Evolutionary conservation across 2,888 invertebrate species (phyloP).

Genomic region (Rotaria magnacalcarata): DNA sequence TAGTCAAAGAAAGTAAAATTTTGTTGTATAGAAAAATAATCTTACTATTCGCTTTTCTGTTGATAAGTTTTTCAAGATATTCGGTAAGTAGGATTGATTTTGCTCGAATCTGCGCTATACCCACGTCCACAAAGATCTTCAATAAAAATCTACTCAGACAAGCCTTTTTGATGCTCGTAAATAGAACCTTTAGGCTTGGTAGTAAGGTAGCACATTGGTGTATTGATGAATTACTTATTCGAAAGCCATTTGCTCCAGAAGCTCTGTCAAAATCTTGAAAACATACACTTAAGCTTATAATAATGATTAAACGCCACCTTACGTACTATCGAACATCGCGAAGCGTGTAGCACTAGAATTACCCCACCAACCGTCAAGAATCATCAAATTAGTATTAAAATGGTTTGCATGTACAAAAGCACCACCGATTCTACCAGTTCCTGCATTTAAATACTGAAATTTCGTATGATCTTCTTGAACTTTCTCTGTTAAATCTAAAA

Average conservation of each 20-base stretch:
- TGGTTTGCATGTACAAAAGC: slow-evolving; percentile 62
- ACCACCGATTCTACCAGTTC: slow-evolving; percentile 62
- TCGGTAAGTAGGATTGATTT: too few relatives aligned
- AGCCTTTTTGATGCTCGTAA: neutral
- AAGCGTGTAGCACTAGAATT: slow-evolving; percentile 62
- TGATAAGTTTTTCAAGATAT: too few relatives aligned
- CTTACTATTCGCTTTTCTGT: too few relatives aligned
- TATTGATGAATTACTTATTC: slow-evolving; percentile 63
- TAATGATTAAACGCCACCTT: too few relatives aligned
- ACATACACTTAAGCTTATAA: too few relatives aligned
- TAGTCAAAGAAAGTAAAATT: neutral
- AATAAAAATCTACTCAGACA: neutral
- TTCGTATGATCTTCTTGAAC: too few relatives aligned
- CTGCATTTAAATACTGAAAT: slow-evolving; percentile 59
- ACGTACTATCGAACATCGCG: slow-evolving; percentile 56
- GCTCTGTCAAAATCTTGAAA: slow-evolving; percentile 59
- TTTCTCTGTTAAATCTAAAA: too few relatives aligned
- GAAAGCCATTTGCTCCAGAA: slow-evolving; percentile 61
- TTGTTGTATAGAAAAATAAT: too few relatives aligned
- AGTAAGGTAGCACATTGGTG: slow-evolving; percentile 59
- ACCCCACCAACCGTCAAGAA: slow-evolving; percentile 65
- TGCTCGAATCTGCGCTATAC: slow-evolving; percentile 49
- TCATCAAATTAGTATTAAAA: slow-evolving; percentile 48
- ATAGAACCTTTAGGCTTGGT: slow-evolving; percentile 59
- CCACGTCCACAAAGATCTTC: slow-evolving; percentile 60